Evolutionary conservation across 1,140 invertebrate genomes (phyloP).

Genomic region (Mercenaria mercenaria): DNA sequence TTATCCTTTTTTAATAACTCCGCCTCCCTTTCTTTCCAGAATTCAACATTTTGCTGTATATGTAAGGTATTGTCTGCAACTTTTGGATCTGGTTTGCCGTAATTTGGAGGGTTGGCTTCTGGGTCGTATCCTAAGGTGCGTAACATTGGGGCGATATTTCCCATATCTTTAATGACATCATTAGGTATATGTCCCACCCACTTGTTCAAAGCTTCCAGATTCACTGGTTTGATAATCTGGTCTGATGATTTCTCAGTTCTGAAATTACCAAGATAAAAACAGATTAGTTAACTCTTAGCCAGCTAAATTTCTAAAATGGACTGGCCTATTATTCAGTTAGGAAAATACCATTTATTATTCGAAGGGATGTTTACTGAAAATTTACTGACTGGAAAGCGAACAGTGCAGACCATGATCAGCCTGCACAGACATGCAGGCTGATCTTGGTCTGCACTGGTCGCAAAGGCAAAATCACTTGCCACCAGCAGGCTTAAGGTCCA

Average conservation of each 20-base stretch:
- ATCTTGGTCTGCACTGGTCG: too few species aligned
- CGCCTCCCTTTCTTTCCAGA: conserved; percentile 84
- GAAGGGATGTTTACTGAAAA: too few species aligned
- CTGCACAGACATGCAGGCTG: too few species aligned
- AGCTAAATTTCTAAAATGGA: too few species aligned
- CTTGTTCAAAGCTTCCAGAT: conserved; percentile 97
- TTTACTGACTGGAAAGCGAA: too few species aligned
- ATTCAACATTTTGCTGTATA: conserved; percentile 85
- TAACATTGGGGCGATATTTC: conserved; percentile 96
- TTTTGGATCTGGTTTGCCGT: conserved; percentile 94
- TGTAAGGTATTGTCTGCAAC: conserved; percentile 93
- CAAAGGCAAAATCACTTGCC: too few species aligned
- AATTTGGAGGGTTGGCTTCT: conserved; percentile 96
- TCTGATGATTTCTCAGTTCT: conserved; percentile 99
- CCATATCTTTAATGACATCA: conserved; percentile 96
- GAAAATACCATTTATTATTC: too few species aligned
- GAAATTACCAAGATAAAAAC: too few species aligned
- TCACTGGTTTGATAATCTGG: conserved; percentile 99
- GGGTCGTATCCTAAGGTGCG: conserved; percentile 96
- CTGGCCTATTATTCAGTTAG: too few species aligned
- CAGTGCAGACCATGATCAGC: too few species aligned
- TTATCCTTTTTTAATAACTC: conserved; percentile 69
- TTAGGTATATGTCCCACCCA: conserved; percentile 98
- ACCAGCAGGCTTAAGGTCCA: too few species aligned
- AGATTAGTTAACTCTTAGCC: too few species aligned